A percentile compares a stretch with the other conserved stretches of the same genome.
phyloP scores from a whole-genome alignment of 2,797 vertebrate species.

The Clamator glandarius region DNA sequence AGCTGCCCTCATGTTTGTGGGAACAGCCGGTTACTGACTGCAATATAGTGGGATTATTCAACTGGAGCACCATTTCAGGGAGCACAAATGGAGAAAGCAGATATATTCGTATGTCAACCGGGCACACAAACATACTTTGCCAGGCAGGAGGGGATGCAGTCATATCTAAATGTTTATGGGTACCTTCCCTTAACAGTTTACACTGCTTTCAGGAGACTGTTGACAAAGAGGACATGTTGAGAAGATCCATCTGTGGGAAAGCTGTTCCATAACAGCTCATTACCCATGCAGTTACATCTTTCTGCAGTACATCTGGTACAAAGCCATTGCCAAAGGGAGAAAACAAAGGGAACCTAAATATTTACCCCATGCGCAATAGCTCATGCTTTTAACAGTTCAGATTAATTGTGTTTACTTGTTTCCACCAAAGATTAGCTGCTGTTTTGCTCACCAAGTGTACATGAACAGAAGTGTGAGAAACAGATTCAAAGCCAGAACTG shows the following conservation, averaged over 20 bases:
- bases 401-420: background rate
- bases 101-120: background rate
- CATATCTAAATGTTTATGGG: background rate
- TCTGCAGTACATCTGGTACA: background rate
- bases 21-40: background rate
- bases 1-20: background rate
- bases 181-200: background rate
- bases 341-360: background rate
- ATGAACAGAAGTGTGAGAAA: background rate
- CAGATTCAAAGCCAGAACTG: background rate
- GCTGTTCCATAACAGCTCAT: background rate
- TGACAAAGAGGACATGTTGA: background rate
- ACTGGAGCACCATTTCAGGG: background rate
- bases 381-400: background rate
- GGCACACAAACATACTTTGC: background rate
- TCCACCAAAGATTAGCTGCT: background rate
- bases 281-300: background rate
- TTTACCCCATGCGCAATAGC: background rate
- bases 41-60: fast-evolving
- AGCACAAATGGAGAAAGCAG: background rate
- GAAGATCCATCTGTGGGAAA: background rate
- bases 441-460: background rate
- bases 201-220: background rate
- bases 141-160: background rate
- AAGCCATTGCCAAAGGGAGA: background rate